These are phyloP conservation scores for Chondrosia reniformis DNA, from an alignment of 37 sponge, comb jelly and placozoan species.

Conservation along the genomic window DNA sequence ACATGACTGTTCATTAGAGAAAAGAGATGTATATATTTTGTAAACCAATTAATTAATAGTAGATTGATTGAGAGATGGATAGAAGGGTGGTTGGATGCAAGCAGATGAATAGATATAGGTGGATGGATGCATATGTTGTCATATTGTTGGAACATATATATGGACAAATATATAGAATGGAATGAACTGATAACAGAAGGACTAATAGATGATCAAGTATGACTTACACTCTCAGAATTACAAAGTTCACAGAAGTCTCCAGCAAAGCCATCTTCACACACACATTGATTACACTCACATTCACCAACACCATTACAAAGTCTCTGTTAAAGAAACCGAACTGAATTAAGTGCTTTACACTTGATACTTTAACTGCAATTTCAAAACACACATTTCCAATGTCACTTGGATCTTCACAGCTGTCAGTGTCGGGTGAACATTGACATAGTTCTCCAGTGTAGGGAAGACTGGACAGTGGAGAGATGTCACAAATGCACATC, in stretches of 20 bases:
- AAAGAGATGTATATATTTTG: too few species aligned
- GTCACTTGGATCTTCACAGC: not conserved
- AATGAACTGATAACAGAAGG: too few species aligned
- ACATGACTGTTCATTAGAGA: conserved; percentile 4
- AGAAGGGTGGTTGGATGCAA: not conserved
- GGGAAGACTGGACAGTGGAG: not conserved
- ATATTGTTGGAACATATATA: too few species aligned
- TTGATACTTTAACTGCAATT: too few species aligned
- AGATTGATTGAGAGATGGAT: not conserved
- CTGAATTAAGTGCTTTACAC: too few species aligned
- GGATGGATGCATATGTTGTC: too few species aligned
- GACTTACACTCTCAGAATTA: not conserved
- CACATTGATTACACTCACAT: conserved; percentile 4
- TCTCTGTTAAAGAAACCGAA: not conserved
- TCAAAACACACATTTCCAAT: too few species aligned
- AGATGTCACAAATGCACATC: not conserved
- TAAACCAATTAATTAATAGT: too few species aligned
- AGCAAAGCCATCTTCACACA: not conserved
- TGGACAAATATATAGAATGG: too few species aligned
- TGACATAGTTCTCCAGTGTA: conserved; percentile 13
- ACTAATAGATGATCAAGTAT: too few species aligned
- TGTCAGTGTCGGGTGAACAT: conserved; percentile 7
- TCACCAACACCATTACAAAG: not conserved
- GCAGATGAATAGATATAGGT: not conserved
- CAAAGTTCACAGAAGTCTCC: conserved; percentile 9